These are phyloP conservation scores for Wasmannia auropunctata DNA, from an alignment of 1,140 invertebrate genomes.

Conservation along the genomic window DNA sequence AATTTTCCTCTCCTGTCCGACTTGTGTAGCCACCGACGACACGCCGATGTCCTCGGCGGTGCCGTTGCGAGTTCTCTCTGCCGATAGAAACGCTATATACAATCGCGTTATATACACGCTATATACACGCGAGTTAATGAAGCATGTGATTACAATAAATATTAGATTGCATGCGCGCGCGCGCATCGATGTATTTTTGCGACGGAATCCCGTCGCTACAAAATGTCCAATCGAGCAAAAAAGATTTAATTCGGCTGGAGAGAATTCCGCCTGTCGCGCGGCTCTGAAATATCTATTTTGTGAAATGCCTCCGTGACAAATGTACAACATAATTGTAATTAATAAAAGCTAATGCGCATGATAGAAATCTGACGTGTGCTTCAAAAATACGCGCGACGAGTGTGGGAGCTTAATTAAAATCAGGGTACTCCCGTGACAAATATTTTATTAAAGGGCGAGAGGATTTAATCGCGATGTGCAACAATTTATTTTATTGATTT, in stretches of 20 bases:
- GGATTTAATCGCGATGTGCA: constrained; percentile 16
- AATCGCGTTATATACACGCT: too few relatives aligned
- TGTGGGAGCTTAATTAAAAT: constrained; percentile 25
- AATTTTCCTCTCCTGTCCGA: neutral
- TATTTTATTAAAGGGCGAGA: neutral
- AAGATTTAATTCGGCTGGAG: neutral
- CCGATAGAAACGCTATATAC: neutral
- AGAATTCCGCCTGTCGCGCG: neutral
- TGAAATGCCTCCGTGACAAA: neutral
- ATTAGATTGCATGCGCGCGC: constrained; percentile 13
- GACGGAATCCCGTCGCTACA: neutral
- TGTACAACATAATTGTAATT: constrained; percentile 5
- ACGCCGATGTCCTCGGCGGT: neutral
- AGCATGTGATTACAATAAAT: constrained; percentile 40
- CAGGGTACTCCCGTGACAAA: constrained; percentile 6
- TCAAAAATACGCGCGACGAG: neutral
- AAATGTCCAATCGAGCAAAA: neutral
- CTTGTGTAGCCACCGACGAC: neutral
- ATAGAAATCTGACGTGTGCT: neutral
- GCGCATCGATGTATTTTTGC: constrained; percentile 28
- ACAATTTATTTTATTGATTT: constrained; percentile 43
- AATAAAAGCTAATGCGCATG: neutral
- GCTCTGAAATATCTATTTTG: neutral
- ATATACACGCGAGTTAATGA: constrained; percentile 34
- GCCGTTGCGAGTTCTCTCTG: neutral